Evolutionary conservation across 2,888 invertebrate species (phyloP), one percentile per base, ranked within the genome.

Genomic region (Euplagia quadripunctaria): DNA sequence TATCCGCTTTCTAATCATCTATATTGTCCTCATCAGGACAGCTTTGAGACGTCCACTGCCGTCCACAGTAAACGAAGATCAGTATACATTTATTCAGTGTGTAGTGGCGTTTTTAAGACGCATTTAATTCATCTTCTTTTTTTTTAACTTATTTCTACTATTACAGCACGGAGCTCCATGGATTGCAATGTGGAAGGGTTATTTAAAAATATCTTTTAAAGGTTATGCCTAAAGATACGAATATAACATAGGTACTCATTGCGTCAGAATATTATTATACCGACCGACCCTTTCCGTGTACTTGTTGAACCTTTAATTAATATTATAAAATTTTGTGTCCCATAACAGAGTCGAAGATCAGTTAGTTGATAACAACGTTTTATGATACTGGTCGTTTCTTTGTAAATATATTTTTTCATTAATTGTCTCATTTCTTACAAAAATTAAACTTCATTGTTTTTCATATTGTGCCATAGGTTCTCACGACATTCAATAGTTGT

Each of bases 121-220:
- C 43, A 9, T 46, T 46, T 46, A 46, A 46, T 43, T n/a, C n/a
- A n/a, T 31, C 31, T 31, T 31, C 31, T 31, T 31, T 31, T 31
- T 31, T 1, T 31, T 31, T 31, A 31, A 31, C 31, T 31, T 31
- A 31, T 31, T 31, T 31, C 31, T 31, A 31, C 31, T 31, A 31
- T 31, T 31, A 31, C 31, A 31, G 31, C 31, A 31, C 31, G 31
- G 31, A 31, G n/a, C 31, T 31, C 2, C 31, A 31, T 31, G 31
- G 31, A 31, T 31, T 31, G 31, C 2, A 31, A 31, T 31, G 31
- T 31, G 2, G 31, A 31, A 31, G 31, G 31, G 31, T 31, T 31
- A 68, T 43, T 63, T 70, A 63, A 63, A 69, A 63, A 70, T 70
- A 43, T 14, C 43, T 49, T 63, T 31, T 31, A 63, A 49, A 70